A percentile compares a stretch with the other conserved stretches of the same genome.
Evolutionary conservation across 2,113 vertebrate genomes (phyloP).

Genomic region (Salvelinus fontinalis): DNA sequence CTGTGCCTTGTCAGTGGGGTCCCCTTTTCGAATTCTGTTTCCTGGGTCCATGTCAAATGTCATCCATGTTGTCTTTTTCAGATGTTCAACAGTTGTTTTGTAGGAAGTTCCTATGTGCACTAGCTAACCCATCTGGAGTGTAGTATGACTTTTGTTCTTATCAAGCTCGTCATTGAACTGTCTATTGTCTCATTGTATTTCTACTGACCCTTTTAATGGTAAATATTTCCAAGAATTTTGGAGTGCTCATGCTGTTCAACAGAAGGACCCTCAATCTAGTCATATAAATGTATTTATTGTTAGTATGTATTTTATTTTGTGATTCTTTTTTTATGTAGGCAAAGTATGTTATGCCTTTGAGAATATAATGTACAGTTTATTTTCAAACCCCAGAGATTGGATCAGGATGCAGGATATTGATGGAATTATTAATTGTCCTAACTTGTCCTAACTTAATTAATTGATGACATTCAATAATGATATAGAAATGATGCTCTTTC

Average conservation of each 20-base stretch:
- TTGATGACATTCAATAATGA: neutral
- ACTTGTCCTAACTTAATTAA: no score
- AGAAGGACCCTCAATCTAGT: constrained; percentile 1
- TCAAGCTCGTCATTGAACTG: constrained; percentile 1
- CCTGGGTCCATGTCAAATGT: constrained; percentile 33
- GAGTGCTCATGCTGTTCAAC: neutral
- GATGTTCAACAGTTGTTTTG: constrained; percentile 15
- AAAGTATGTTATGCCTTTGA: neutral
- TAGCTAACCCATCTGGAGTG: constrained; percentile 14
- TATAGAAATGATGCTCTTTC: neutral
- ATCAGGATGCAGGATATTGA: neutral
- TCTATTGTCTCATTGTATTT: constrained; percentile 17
- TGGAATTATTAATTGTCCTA: no score
- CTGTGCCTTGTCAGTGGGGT: constrained; percentile 65
- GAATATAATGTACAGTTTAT: constrained; percentile 2
- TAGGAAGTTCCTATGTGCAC: constrained; percentile 7
- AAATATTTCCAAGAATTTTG: neutral
- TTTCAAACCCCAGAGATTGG: no score
- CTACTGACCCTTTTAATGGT: constrained; percentile 6
- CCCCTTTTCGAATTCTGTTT: constrained; percentile 5
- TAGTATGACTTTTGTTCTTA: constrained; percentile 2
- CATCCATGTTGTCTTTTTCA: constrained; percentile 22
- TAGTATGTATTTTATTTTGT: neutral
- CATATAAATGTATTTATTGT: neutral
- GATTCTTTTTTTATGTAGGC: neutral